Evolutionary conservation across 2,888 invertebrate genomes (phyloP).

Genomic region (Seira ritae): DNA sequence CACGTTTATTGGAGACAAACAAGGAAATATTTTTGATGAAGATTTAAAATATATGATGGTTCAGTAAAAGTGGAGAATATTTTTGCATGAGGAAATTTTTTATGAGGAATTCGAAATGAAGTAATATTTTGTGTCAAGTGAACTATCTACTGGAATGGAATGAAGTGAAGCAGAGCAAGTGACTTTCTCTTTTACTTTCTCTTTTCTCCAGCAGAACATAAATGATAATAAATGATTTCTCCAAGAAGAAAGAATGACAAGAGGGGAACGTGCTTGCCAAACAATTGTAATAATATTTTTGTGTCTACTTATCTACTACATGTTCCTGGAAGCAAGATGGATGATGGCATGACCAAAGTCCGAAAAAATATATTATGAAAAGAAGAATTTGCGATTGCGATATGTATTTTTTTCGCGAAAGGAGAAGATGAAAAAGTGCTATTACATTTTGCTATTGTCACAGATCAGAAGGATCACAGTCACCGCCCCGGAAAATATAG

Average conservation of each 20-base stretch:
- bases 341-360: neutral
- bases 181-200: conserved; percentile 6
- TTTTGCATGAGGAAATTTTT: too few species aligned
- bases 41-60: too few species aligned
- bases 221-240: too few species aligned
- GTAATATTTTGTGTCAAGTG: conserved; percentile 40
- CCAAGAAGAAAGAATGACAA: neutral
- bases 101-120: conserved; percentile 33
- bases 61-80: too few species aligned
- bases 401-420: conserved; percentile 40
- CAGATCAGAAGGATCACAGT: too few species aligned
- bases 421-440: too few species aligned
- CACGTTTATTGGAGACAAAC: too few species aligned
- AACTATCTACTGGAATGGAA: conserved; percentile 20
- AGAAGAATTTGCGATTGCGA: conserved; percentile 18
- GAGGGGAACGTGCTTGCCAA: neutral
- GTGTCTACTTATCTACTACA: too few species aligned
- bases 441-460: too few species aligned
- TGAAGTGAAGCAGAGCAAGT: neutral
- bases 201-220: too few species aligned
- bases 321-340: conserved; percentile 32
- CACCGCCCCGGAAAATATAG: conserved; percentile 43
- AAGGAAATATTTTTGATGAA: too few species aligned
- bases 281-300: conserved; percentile 12
- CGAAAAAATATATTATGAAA: conserved; percentile 5